Base-by-base conservation (phyloP, 2,113 vertebrate species). In the Rhinolophus sinicus region DNA sequence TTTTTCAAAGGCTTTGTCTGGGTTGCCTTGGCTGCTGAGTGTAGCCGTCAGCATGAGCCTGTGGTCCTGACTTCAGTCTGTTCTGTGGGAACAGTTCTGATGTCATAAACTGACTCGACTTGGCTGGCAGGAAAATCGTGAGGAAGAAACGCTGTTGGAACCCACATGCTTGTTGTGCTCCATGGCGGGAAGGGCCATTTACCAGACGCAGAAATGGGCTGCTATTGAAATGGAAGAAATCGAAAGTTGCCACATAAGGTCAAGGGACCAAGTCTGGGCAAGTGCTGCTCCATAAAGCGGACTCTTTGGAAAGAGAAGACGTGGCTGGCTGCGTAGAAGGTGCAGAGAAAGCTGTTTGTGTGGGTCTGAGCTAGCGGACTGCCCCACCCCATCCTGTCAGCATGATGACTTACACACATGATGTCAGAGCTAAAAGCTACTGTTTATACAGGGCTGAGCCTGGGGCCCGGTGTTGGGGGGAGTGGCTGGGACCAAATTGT, bases 381-480 rank as follows among this genome's bases (percentile, higher is more conserved):
- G 12, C 8, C 58, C 77, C 21, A 4, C 13, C 35, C 9, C 4
- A 10, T n/a, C 50, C 26, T 6, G 19, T 58, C 56, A 12, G 7
- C 5, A 0, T 21, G 2, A 6, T 6, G 24, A 40, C 67, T 38
- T 5, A 2, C 0, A 18, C 56, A 35, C 8, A 6, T 2, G 24
- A 2, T 14, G 38, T 81, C 21, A 18, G 58, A 54, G 5, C 40
- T 28, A 11, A 54, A 75, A 78, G 2, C n/a, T 28, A 4, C 21
- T 2, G 50, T 28, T 16, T 11, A 16, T 4, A 13, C 30, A 15
- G 69, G 0, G 14, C 4, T 52, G 7, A 22, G 16, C 5, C 21
- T 1, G 6, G 50, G 26, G 14, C 26, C 78, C 1, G 1, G 21
- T 2, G 4, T 1, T 1, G 8, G 12, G 9, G 0, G 9, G 0